Percentiles rank a stretch among this genome's conserved stretches.
Conservation (phyloP, 2,888 invertebrate genomes). For the Parapristionchus giblindavisi region DNA sequence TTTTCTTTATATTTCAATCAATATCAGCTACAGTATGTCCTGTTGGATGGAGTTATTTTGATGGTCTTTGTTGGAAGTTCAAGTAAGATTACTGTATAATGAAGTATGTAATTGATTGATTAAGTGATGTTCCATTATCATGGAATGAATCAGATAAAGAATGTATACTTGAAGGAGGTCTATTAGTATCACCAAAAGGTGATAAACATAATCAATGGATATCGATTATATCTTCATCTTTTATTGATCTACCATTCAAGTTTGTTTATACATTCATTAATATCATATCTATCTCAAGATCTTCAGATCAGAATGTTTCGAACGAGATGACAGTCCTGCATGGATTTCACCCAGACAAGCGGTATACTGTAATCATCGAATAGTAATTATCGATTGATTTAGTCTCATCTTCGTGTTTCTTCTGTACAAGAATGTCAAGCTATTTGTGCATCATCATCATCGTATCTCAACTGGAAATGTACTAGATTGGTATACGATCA, state of each 20-base stretch:
- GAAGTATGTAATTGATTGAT: too few relatives aligned
- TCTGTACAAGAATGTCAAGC: slow-evolving; percentile 17
- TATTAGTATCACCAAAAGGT: slow-evolving; percentile 1
- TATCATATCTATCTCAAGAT: background rate
- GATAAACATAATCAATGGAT: slow-evolving; percentile 5
- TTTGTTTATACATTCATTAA: background rate
- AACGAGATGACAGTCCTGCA: slow-evolving; percentile 15
- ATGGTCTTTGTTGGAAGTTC: background rate
- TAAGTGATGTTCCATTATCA: too few relatives aligned
- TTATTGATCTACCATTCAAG: slow-evolving; percentile 18
- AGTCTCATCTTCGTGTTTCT: background rate
- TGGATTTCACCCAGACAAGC: slow-evolving; percentile 17
- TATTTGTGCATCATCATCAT: slow-evolving; percentile 16
- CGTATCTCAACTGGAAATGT: background rate
- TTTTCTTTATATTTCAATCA: background rate
- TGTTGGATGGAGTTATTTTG: slow-evolving; percentile 9
- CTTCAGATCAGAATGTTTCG: slow-evolving; percentile 16
- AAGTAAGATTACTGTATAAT: background rate
- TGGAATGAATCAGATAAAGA: background rate
- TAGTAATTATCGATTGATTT: background rate
- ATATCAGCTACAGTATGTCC: background rate
- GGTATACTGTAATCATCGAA: slow-evolving; percentile 8
- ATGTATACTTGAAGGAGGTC: background rate
- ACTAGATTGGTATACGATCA: slow-evolving; percentile 2
- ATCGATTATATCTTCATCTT: background rate